These are phyloP conservation scores for Illadopsis cleaveri DNA, from an alignment of 2,113 vertebrate genomes.

Conservation along the genomic window DNA sequence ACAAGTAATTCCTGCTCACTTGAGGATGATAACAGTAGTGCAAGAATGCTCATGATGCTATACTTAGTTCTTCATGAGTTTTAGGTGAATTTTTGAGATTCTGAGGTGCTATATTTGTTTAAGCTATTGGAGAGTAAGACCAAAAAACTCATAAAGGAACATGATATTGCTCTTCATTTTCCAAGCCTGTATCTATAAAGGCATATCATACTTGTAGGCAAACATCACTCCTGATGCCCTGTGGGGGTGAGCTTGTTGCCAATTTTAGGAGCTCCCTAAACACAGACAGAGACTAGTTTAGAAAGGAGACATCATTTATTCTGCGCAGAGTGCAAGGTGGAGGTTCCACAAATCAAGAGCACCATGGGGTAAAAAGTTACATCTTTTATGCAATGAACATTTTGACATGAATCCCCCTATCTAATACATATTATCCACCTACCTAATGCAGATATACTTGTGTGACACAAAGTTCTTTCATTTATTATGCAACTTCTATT, in stretches of 20 bases:
- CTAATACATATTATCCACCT: not conserved
- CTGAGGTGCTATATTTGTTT: not conserved
- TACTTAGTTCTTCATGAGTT: not conserved
- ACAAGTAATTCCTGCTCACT: not conserved
- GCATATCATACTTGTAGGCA: not conserved
- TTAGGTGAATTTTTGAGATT: not conserved
- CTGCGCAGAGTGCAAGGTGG: not conserved
- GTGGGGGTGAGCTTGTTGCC: not conserved
- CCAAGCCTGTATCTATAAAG: not conserved
- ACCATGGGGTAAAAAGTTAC: not conserved
- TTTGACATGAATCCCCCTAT: not conserved
- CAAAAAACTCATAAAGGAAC: not conserved
- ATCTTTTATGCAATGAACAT: not conserved
- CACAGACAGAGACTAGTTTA: not conserved
- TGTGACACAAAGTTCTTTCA: not conserved
- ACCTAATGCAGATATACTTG: not conserved
- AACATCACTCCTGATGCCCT: not conserved
- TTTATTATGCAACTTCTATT: not conserved
- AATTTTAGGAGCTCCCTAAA: not conserved
- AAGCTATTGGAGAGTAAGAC: not conserved
- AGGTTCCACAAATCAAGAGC: not conserved
- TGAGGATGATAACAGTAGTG: not conserved
- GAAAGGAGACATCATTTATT: not conserved
- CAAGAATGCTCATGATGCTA: not conserved
- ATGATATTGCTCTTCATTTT: not conserved